Percentiles rank a stretch among this genome's conserved stretches.
phyloP scores from a whole-genome alignment of 2,797 vertebrate genomes.

The Crenuchus spilurus region DNA sequence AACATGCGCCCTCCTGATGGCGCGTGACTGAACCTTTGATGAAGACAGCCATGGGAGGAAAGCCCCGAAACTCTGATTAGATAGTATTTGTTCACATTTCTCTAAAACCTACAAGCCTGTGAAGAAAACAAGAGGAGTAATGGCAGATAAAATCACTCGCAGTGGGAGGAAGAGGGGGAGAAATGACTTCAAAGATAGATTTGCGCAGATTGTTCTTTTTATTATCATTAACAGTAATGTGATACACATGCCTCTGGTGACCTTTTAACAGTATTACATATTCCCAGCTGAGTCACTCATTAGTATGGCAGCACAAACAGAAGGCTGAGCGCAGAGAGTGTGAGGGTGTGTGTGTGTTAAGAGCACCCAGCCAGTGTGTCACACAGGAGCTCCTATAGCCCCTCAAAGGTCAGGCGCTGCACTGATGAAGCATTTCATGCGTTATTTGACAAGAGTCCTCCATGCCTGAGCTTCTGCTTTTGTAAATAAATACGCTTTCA shows the following conservation, averaged over 20 bases:
- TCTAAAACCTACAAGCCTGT: constrained; percentile 49
- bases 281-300: constrained; percentile 79
- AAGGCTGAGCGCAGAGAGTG: constrained; percentile 64
- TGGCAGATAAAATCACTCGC: constrained; percentile 70
- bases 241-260: constrained; percentile 76
- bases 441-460: constrained; percentile 48
- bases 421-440: constrained; percentile 44
- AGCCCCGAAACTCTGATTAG: background rate
- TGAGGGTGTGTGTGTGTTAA: constrained; percentile 11
- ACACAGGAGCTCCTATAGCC: constrained; percentile 37
- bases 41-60: background rate
- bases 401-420: constrained; percentile 33
- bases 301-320: constrained; percentile 75
- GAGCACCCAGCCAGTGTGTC: constrained; percentile 11
- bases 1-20: background rate
- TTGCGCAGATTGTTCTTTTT: constrained; percentile 80
- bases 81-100: constrained; percentile 9
- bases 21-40: background rate
- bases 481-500: constrained; percentile 37
- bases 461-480: constrained; percentile 37
- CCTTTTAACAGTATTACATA: constrained; percentile 76
- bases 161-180: constrained; percentile 52
- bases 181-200: constrained; percentile 69
- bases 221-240: constrained; percentile 82
- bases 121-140: constrained; percentile 60